Evolutionary conservation across 1,140 invertebrate species (phyloP).

Genomic region (Neodiprion lecontei): DNA sequence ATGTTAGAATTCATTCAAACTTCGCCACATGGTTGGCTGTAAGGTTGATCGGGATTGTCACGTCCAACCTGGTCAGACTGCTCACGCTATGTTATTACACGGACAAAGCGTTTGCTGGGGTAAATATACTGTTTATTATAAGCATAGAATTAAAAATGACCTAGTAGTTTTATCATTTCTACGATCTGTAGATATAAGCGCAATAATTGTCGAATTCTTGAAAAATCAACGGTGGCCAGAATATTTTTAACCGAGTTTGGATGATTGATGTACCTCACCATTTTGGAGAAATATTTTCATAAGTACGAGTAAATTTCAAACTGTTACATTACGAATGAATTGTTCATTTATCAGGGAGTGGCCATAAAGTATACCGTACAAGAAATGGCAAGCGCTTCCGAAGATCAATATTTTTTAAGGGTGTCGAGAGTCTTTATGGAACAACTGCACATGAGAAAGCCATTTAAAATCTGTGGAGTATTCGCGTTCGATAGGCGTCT

Average conservation of each 20-base stretch:
- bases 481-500: not conserved
- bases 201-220: no score
- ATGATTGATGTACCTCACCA: no score
- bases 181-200: no score
- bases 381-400: not conserved
- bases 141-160: no score
- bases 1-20: not conserved
- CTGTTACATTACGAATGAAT: no score
- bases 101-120: not conserved
- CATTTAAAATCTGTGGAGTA: not conserved
- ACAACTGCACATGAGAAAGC: not conserved
- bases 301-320: no score
- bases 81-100: slow-evolving; percentile 7
- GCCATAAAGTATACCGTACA: not conserved
- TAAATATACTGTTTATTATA: not conserved
- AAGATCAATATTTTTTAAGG: not conserved
- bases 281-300: no score
- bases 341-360: not conserved
- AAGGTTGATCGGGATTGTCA: not conserved
- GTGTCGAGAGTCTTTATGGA: not conserved
- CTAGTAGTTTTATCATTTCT: no score
- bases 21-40: not conserved
- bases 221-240: no score
- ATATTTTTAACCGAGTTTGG: no score
- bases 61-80: not conserved